Percentiles rank a stretch among this genome's conserved stretches.
These are phyloP conservation scores for Tipula vernalis DNA, from an alignment of 2,888 invertebrate species.

Conservation along the genomic window DNA sequence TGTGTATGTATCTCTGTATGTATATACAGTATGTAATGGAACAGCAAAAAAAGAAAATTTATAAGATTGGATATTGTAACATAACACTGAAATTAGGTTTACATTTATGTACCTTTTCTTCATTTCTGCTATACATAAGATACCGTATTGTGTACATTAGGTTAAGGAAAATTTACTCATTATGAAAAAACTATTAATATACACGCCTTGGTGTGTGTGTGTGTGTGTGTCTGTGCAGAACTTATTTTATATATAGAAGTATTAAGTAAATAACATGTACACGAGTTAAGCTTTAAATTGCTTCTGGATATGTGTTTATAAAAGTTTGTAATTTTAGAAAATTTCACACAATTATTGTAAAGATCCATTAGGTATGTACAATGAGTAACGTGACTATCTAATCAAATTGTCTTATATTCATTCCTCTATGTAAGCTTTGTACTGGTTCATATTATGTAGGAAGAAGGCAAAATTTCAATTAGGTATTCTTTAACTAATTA, in stretches of 20 bases:
- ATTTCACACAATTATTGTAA: not conserved
- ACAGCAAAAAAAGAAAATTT: not conserved
- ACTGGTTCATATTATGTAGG: not conserved
- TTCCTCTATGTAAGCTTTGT: not conserved
- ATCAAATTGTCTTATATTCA: not conserved
- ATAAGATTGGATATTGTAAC: not conserved
- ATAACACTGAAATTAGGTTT: not conserved
- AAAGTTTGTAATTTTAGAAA: not conserved
- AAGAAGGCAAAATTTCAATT: not conserved
- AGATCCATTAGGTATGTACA: not conserved
- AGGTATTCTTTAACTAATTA: not conserved
- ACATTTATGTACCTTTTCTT: constrained; percentile 4
- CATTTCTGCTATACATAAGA: not conserved
- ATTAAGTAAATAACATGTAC: not conserved
- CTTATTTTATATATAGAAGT: not conserved
- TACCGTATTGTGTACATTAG: not conserved
- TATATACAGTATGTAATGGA: not conserved
- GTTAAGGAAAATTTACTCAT: not conserved
- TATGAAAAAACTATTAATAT: not conserved
- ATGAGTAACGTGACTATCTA: not conserved
- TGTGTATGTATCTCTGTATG: not conserved
- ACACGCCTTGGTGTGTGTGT: not conserved
- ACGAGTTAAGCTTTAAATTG: not conserved
- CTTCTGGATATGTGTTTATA: not conserved
- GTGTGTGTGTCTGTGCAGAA: not conserved